Evolutionary conservation across 2,797 vertebrate genomes (phyloP).

Genomic region (Microctenopoma lineatum): DNA sequence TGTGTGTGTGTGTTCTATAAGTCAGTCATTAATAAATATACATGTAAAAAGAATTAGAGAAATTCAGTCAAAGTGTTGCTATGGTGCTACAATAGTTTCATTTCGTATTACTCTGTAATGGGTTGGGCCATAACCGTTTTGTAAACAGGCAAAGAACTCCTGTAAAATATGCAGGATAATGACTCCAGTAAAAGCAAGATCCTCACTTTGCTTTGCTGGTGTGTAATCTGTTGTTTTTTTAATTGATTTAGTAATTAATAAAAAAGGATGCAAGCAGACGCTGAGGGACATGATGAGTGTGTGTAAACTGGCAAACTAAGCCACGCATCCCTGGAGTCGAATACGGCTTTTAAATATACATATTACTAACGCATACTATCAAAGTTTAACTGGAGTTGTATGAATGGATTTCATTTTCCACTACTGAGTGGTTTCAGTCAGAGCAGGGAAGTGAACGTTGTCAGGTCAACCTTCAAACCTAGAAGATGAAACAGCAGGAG

Average conservation of each 20-base stretch:
- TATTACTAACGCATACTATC: conserved; percentile 16
- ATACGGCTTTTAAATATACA: conserved; percentile 25
- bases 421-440: background rate
- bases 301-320: conserved; percentile 22
- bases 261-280: conserved; percentile 35
- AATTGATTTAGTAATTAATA: conserved; percentile 39
- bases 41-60: background rate
- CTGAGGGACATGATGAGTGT: background rate
- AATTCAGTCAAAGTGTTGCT: background rate
- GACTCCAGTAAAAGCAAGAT: conserved; percentile 9
- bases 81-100: background rate
- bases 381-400: conserved; percentile 25
- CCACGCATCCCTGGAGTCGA: conserved; percentile 6
- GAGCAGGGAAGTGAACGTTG: conserved; percentile 19
- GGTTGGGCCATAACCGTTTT: background rate
- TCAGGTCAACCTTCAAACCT: conserved; percentile 29
- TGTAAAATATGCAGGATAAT: conserved; percentile 16
- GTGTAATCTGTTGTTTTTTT: conserved; percentile 12
- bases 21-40: conserved; percentile 12
- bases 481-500: conserved; percentile 38
- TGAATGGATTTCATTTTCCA: conserved; percentile 6
- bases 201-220: conserved; percentile 5
- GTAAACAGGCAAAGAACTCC: background rate
- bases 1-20: background rate
- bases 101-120: conserved; percentile 2